Evolutionary conservation across 2,888 invertebrate species (phyloP), one percentile per base, ranked within the genome.

Genomic region (Atrina japonica): DNA sequence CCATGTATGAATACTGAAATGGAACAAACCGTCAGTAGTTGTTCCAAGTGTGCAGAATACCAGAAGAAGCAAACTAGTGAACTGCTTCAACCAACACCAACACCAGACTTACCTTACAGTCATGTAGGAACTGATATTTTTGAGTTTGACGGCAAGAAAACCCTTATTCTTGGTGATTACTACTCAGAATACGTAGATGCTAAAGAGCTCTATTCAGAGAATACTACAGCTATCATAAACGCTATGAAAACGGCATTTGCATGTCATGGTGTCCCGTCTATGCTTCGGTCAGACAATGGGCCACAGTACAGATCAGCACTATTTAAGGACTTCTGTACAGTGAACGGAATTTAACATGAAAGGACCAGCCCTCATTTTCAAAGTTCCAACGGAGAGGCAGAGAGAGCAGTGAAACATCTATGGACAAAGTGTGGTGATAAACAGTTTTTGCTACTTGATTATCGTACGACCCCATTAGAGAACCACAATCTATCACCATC

Each of bases 331-430:
- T 53, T 53, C 21, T 53, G 56, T 21, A 9, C 6, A 30, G 56
- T 30, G 18, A 7, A 16, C 25, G 30, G 56, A 14, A 78, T 80
- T 21, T 40, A 70, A n/a, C 77, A 78, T 67, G 65, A 70, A 50
- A n/a, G n/a, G n/a, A n/a, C n/a, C n/a, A n/a, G n/a, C n/a, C n/a
- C n/a, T n/a, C n/a, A n/a, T n/a, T n/a, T 78, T 69, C 1, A 75
- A n/a, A n/a, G n/a, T n/a, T n/a, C n/a, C n/a, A n/a, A n/a, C n/a
- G n/a, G n/a, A n/a, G n/a, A n/a, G n/a, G 75, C 9, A 76, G 76
- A 55, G 77, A 76, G 79, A 79, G 60, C n/a, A 63, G 1, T 23
- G 56, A 23, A n/a, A n/a, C n/a, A n/a, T n/a, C n/a, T n/a, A 75
- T 79, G 55, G 70, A 71, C n/a, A n/a, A n/a, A n/a, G n/a, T n/a